Evolutionary conservation across 2,888 invertebrate species (phyloP).

Genomic region (Chrysina gloriosa): DNA sequence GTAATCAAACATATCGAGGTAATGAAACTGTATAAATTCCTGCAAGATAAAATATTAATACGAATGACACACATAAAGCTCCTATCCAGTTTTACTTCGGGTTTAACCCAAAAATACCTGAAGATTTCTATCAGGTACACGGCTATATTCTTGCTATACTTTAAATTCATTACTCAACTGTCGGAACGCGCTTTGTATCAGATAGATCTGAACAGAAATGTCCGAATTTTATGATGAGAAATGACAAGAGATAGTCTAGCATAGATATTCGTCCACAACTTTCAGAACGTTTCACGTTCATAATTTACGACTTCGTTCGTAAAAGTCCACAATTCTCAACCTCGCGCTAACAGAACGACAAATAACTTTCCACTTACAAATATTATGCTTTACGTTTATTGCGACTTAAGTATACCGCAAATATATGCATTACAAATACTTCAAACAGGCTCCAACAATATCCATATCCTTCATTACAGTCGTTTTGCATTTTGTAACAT

Average conservation of each 20-base stretch:
- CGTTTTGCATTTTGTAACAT: too few species aligned
- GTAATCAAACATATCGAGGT: too few species aligned
- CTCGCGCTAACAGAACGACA: conserved; percentile 11
- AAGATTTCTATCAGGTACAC: not conserved
- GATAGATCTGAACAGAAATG: not conserved
- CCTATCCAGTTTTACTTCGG: too few species aligned
- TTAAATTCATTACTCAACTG: conserved; percentile 3
- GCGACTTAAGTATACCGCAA: conserved; percentile 5
- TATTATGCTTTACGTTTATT: conserved; percentile 3
- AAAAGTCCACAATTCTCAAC: conserved; percentile 19
- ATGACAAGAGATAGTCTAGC: conserved; percentile 1
- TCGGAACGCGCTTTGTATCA: not conserved
- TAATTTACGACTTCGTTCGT: conserved; percentile 11
- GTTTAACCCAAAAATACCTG: not conserved
- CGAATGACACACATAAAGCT: too few species aligned
- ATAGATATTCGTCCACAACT: not conserved
- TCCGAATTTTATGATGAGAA: not conserved
- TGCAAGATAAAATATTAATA: too few species aligned
- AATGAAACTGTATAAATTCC: too few species aligned
- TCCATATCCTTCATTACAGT: too few species aligned
- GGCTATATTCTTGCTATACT: not conserved
- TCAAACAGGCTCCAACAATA: not conserved
- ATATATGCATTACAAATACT: conserved; percentile 19
- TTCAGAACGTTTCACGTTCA: conserved; percentile 4
- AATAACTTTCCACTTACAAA: conserved; percentile 27